A percentile compares a stretch with the other conserved stretches of the same genome.
Evolutionary conservation across 1,140 invertebrate species (phyloP).

Genomic region (Drosophila jambulina): DNA sequence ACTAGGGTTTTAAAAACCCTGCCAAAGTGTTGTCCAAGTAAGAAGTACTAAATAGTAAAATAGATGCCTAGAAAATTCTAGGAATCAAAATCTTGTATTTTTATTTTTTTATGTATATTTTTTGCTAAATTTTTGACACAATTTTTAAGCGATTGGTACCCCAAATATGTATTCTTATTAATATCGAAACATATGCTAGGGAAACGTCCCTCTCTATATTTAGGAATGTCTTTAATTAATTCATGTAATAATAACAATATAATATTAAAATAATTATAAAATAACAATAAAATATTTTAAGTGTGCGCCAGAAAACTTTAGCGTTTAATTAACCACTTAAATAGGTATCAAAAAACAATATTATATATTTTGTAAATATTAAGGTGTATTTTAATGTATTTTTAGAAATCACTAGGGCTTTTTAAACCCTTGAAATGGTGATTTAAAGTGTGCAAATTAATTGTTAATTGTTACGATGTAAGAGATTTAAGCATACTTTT

Average conservation of each 20-base stretch:
- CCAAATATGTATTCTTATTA: not conserved
- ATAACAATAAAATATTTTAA: not conserved
- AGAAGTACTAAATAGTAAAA: no score
- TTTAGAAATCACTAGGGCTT: not conserved
- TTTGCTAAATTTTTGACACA: not conserved
- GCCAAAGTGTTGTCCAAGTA: no score
- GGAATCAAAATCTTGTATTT: no score
- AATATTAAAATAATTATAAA: no score
- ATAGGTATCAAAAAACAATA: no score
- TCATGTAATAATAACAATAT: not conserved
- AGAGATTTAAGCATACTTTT: not conserved
- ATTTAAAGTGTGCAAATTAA: not conserved
- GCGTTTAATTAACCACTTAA: no score
- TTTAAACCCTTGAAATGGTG: not conserved
- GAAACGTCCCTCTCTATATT: not conserved
- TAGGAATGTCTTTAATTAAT: not conserved
- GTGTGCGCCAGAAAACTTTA: no score
- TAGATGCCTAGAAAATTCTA: no score
- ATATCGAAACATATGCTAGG: not conserved
- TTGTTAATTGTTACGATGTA: not conserved
- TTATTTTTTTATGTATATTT: no score
- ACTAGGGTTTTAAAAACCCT: no score
- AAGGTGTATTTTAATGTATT: not conserved
- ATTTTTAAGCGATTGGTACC: not conserved
- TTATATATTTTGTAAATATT: not conserved